Evolutionary conservation across 2,113 vertebrate species (phyloP), one percentile per base, ranked within the genome.

Genomic region (Aspiorhynchus laticeps): DNA sequence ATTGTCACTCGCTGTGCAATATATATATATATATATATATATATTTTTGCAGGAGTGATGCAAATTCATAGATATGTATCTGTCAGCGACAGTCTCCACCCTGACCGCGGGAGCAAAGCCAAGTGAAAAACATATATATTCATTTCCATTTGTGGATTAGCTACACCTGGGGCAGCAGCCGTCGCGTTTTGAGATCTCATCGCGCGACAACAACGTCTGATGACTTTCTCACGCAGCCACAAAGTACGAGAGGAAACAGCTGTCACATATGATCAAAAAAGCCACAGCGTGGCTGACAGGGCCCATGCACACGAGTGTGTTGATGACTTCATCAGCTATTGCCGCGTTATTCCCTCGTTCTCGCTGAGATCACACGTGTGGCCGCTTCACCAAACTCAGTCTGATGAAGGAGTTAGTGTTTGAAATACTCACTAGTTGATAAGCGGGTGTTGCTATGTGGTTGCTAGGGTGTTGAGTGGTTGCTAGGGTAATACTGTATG

Each of bases 51-150:
- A 69, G 69, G 56, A 74, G 74, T 21, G 17, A 71, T 84, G 74
- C 78, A 86, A 87, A 90, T 83, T 88, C 87, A 88, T 88, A 88
- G 86, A 90, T 84, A 86, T 86, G 83, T 85, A 90, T 83, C 84
- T 84, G 86, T 84, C 88, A 61, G 53, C 83, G 78, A 75, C 83
- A 83, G 74, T 85, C 28, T 46, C 75, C 67, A n/a, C 74, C 80
- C 80, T 80, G 86, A 83, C 79, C 53, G n/a, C 0, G 19, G 26
- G 67, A 4, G 41, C 41, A 74, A 46, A 88, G 76, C 76, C 36
- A 85, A 63, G 51, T 61, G 71, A 75, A 21, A 36, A 80, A 63
- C 73, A 83, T 67, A 88, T 71, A 69, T 79, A 65, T 84, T 88
- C 80, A 84, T 87, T 59, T 77, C 26, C 77, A 36, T 80, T 79